phyloP scores from a whole-genome alignment of 2,888 invertebrate species.

The Oxycera nigricornis region DNA sequence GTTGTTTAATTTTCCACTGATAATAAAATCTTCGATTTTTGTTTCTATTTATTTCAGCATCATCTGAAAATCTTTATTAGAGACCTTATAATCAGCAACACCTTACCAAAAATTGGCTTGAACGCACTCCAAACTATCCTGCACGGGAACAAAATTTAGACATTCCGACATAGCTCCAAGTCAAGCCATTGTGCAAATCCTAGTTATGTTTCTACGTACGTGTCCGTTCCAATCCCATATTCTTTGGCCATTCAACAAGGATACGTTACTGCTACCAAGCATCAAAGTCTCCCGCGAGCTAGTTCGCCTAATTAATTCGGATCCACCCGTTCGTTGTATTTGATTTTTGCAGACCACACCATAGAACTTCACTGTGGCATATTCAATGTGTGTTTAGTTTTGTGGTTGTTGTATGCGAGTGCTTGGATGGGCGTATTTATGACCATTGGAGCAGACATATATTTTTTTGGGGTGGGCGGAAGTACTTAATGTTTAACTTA shows the following conservation, averaged over 20 bases:
- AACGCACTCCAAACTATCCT: conserved; percentile 17
- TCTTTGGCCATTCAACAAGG: not conserved
- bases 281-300: not conserved
- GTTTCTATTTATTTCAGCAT: no score
- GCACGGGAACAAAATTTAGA: conserved; percentile 15
- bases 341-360: conserved; percentile 28
- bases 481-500: conserved; percentile 35
- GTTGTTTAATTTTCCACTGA: no score
- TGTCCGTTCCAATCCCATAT: not conserved
- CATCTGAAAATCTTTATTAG: no score
- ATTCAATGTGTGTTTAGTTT: conserved; percentile 4
- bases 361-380: not conserved
- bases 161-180: not conserved
- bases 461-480: conserved; percentile 10
- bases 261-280: not conserved
- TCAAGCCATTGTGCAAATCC: not conserved
- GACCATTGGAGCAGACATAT: not conserved
- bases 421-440: conserved; percentile 29
- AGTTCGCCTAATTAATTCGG: conserved; percentile 35
- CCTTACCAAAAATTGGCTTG: not conserved
- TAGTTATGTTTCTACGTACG: not conserved
- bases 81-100: no score
- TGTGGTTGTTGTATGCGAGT: not conserved
- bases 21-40: no score
- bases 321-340: conserved; percentile 28